A percentile compares a stretch with the other conserved stretches of the same genome.
Evolutionary conservation across 2,113 vertebrate genomes (phyloP).

Genomic region (Sturnira hondurensis): DNA sequence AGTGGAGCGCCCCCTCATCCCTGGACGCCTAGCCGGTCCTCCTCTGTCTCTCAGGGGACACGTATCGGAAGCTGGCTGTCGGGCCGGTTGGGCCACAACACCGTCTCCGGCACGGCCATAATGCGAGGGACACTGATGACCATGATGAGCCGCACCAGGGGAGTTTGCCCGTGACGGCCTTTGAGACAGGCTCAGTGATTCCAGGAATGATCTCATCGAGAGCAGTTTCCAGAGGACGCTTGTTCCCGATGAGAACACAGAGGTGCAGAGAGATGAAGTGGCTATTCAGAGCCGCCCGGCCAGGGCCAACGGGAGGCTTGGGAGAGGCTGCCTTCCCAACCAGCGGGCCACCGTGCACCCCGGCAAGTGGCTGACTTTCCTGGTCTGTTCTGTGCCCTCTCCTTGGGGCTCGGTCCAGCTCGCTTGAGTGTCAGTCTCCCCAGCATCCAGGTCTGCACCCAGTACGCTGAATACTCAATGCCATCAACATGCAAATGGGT

Average conservation of each 20-base stretch:
- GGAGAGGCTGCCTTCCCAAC: no score
- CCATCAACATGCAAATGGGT: fast-evolving
- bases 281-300: not conserved
- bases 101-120: not conserved
- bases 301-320: fast-evolving
- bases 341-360: fast-evolving
- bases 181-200: not conserved
- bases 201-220: not conserved
- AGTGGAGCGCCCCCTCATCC: not conserved
- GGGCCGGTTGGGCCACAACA: fast-evolving
- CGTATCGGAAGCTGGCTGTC: fast-evolving
- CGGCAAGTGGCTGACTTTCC: fast-evolving
- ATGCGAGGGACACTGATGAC: no score
- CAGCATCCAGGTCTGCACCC: not conserved
- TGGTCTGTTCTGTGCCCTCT: fast-evolving
- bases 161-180: not conserved
- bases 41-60: no score
- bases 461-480: not conserved
- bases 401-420: not conserved
- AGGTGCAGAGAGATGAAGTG: not conserved
- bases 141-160: not conserved
- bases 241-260: not conserved
- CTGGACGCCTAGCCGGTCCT: not conserved
- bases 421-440: not conserved
- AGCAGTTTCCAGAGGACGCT: not conserved